Conservation (phyloP, 2,797 vertebrate genomes). For the Ceyx erithaca region DNA sequence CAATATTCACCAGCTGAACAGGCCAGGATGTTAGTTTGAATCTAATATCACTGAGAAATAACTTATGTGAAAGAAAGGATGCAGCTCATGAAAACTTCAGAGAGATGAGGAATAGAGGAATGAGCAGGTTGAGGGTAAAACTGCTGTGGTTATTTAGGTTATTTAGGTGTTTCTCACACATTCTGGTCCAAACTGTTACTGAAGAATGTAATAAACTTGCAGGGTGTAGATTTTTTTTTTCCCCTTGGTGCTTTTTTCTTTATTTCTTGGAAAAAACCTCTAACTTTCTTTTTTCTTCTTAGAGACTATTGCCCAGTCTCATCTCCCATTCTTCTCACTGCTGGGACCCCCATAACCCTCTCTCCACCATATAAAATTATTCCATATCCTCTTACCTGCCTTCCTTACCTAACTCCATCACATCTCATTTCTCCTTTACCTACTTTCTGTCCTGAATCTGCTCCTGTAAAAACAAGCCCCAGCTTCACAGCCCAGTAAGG, state of each 20-base stretch:
- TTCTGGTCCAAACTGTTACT: neutral
- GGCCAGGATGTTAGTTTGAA: neutral
- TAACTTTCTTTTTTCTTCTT: no score
- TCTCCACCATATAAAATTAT: neutral
- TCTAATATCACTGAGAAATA: neutral
- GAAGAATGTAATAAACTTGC: neutral
- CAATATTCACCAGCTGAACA: neutral
- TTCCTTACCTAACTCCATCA: neutral
- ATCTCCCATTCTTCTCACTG: neutral
- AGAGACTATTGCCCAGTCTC: neutral
- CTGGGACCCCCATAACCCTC: neutral
- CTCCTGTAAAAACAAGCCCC: neutral
- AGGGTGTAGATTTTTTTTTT: no score
- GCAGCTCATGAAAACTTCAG: neutral
- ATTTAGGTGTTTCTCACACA: neutral
- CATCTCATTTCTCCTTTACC: neutral
- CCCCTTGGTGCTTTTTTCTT: no score
- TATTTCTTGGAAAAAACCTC: no score
- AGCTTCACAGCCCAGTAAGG: rapidly evolving
- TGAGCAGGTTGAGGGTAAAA: neutral
- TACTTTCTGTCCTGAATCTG: neutral
- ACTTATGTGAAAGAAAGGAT: neutral
- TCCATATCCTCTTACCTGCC: neutral
- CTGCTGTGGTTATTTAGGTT: neutral
- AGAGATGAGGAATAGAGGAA: neutral